phyloP scores from a whole-genome alignment of 2,113 vertebrate genomes.

The Podocnemis expansa region DNA sequence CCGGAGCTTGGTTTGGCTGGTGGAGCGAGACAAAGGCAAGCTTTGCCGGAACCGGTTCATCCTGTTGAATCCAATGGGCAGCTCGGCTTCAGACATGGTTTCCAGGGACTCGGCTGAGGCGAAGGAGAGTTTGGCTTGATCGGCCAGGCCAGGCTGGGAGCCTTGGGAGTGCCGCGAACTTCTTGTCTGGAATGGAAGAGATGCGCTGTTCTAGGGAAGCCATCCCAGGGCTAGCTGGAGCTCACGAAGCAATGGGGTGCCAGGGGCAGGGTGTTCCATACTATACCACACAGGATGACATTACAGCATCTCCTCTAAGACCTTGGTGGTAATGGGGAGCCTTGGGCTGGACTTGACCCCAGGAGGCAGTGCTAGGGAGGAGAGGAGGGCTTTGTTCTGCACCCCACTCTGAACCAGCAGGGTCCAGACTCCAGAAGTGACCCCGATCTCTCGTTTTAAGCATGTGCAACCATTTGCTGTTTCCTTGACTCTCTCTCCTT shows the following conservation, averaged over 20 bases:
- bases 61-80: slow-evolving; percentile 96
- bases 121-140: slow-evolving; percentile 96
- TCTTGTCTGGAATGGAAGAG: slow-evolving; percentile 83
- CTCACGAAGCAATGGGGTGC: too few species aligned
- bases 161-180: slow-evolving; percentile 95
- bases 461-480: rapidly evolving
- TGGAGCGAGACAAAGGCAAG: slow-evolving; percentile 93
- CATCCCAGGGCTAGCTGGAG: rapidly evolving
- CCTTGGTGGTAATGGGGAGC: rapidly evolving
- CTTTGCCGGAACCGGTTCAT: slow-evolving; percentile 99
- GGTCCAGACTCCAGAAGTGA: rapidly evolving
- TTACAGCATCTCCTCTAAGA: rapidly evolving
- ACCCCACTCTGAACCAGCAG: not conserved
- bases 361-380: not conserved
- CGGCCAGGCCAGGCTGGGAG: slow-evolving; percentile 95
- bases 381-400: not conserved
- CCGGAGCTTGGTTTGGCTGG: slow-evolving; percentile 97
- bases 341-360: rapidly evolving
- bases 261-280: not conserved
- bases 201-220: not conserved
- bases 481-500: rapidly evolving
- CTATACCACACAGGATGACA: rapidly evolving
- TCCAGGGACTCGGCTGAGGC: slow-evolving; percentile 97
- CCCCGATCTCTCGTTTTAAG: not conserved
- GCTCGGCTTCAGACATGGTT: slow-evolving; percentile 98